Percentiles rank a stretch among this genome's conserved stretches.
phyloP scores from a whole-genome alignment of 1,140 invertebrate genomes.

The Dreissena rostriformis region DNA sequence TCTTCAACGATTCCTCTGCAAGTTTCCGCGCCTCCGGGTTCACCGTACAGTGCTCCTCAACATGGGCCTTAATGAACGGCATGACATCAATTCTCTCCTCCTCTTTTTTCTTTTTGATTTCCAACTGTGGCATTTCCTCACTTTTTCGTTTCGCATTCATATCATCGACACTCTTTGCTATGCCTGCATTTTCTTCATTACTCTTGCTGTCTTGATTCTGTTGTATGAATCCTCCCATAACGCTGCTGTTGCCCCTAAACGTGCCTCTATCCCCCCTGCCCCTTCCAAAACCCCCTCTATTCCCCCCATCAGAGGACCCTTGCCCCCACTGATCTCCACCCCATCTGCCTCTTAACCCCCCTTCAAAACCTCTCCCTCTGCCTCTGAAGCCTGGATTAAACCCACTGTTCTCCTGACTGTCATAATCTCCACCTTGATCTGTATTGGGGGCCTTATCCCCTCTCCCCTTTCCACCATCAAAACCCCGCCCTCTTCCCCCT shows the following conservation, averaged over 20 bases:
- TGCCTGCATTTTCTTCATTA: not conserved
- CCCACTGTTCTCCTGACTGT: too few species aligned
- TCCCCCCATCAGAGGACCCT: not conserved
- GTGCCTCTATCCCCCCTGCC: conserved; percentile 16
- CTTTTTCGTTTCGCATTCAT: not conserved
- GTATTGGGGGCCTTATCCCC: not conserved
- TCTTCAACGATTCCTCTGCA: conserved; percentile 54
- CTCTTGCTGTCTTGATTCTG: not conserved
- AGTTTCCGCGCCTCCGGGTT: conserved; percentile 39
- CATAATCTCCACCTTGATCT: too few species aligned
- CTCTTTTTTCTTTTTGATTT: conserved; percentile 41
- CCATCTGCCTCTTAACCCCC: conserved; percentile 1
- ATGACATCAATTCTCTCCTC: conserved; percentile 43
- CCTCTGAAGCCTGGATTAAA: conserved; percentile 4
- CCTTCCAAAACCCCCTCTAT: conserved; percentile 12
- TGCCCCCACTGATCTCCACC: not conserved
- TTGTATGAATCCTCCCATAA: conserved; percentile 10
- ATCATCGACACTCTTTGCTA: not conserved
- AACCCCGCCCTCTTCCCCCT: not conserved
- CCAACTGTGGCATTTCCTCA: not conserved
- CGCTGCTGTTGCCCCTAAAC: not conserved
- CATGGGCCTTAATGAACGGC: conserved; percentile 45
- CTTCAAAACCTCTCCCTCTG: conserved; percentile 1
- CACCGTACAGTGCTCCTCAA: conserved; percentile 28
- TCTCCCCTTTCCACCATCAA: conserved; percentile 1